phyloP scores from a whole-genome alignment of 2,888 invertebrate genomes.

The Gerosis bhagava region DNA sequence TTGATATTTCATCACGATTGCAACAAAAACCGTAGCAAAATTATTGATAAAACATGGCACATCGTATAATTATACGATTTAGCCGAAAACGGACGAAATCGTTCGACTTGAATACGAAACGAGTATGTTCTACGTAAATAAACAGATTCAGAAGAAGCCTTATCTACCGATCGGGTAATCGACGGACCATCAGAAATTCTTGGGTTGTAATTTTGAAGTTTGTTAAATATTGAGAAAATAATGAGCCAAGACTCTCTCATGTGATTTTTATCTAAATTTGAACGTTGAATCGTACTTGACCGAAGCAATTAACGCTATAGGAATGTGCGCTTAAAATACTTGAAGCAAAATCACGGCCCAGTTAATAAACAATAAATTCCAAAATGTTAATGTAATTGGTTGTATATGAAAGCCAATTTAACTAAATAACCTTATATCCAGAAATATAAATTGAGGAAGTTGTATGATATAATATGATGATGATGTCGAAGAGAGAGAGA shows the following conservation, averaged over 20 bases:
- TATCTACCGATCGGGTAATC: slow-evolving; percentile 58
- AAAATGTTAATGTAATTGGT: no score
- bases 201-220: slow-evolving; percentile 38
- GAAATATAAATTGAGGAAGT: no score
- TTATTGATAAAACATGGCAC: slow-evolving; percentile 30
- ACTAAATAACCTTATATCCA: no score
- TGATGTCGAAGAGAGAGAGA: no score
- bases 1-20: slow-evolving; percentile 38
- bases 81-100: slow-evolving; percentile 20
- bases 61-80: slow-evolving; percentile 32
- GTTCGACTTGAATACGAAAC: slow-evolving; percentile 53
- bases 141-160: slow-evolving; percentile 49
- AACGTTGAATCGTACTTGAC: slow-evolving; percentile 1
- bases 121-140: slow-evolving; percentile 63
- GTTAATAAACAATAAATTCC: no score
- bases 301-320: slow-evolving; percentile 15
- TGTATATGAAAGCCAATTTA: no score
- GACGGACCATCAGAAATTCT: slow-evolving; percentile 59
- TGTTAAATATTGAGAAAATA: slow-evolving; percentile 21
- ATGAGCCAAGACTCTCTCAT: slow-evolving; percentile 18
- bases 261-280: slow-evolving; percentile 17
- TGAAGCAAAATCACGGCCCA: no score
- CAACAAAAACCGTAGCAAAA: slow-evolving; percentile 45
- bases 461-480: no score
- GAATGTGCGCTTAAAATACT: no score